These are phyloP conservation scores for Brachyrhaphis roseni DNA, from an alignment of 2,797 vertebrate species.

Conservation along the genomic window DNA sequence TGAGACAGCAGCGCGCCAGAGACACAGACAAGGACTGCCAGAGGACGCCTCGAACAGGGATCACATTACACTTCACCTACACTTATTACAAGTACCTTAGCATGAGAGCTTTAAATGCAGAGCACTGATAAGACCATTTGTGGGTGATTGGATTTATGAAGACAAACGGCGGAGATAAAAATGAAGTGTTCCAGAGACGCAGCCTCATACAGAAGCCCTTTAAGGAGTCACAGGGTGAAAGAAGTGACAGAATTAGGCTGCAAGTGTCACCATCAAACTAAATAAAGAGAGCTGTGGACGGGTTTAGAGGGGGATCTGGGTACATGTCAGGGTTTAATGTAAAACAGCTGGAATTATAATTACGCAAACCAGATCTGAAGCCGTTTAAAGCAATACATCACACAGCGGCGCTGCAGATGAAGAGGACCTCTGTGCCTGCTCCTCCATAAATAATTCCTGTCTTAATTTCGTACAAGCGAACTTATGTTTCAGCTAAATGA, in stretches of 20 bases:
- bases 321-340: conserved; percentile 5
- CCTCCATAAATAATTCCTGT: conserved; percentile 49
- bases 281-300: neutral
- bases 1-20: conserved; percentile 41
- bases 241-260: neutral
- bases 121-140: conserved; percentile 10
- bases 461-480: conserved; percentile 39
- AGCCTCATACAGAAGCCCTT: conserved; percentile 2
- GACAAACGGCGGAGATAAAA: neutral
- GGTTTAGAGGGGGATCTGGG: neutral
- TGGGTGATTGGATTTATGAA: conserved; percentile 26
- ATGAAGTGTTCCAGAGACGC: neutral
- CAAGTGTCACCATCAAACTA: neutral
- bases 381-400: conserved; percentile 18
- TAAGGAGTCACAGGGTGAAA: neutral
- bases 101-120: conserved; percentile 21
- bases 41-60: conserved; percentile 50
- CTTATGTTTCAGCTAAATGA: conserved; percentile 33
- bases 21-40: conserved; percentile 59
- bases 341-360: conserved; percentile 14
- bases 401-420: conserved; percentile 8
- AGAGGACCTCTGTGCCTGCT: conserved; percentile 1
- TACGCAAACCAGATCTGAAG: conserved; percentile 17
- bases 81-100: conserved; percentile 24
- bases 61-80: conserved; percentile 34